Evolutionary conservation across 2,113 vertebrate genomes (phyloP).

Genomic region (Bubo bubo): DNA sequence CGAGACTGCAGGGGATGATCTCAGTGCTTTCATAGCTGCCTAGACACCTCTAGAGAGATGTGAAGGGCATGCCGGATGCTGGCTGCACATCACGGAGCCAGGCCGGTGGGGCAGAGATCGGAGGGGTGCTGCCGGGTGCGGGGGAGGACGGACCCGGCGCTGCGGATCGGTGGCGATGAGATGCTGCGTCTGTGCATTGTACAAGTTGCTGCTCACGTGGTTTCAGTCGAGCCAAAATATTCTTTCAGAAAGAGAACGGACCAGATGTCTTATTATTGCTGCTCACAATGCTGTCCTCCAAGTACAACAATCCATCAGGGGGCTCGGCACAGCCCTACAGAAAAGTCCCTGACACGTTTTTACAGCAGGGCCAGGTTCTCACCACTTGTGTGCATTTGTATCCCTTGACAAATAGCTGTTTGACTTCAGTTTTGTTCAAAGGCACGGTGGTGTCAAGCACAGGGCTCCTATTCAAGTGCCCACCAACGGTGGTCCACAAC

Average conservation of each 20-base stretch:
- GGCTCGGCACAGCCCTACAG: not conserved
- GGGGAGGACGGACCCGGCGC: accelerated
- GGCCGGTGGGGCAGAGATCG: not conserved
- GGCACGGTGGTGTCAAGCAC: slow-evolving; percentile 19
- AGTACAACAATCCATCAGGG: slow-evolving; percentile 52
- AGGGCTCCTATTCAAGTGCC: slow-evolving; percentile 64
- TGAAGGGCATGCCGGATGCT: accelerated
- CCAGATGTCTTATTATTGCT: slow-evolving; percentile 69
- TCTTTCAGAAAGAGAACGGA: slow-evolving; percentile 20
- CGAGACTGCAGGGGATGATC: not conserved
- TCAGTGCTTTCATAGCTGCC: not conserved
- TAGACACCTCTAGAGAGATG: not conserved
- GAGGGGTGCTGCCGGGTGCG: not conserved
- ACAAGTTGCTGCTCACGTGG: not conserved
- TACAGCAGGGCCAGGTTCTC: slow-evolving; percentile 55
- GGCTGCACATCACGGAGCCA: accelerated
- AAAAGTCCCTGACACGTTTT: slow-evolving; percentile 14
- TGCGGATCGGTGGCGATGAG: not conserved
- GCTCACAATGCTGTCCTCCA: slow-evolving; percentile 25
- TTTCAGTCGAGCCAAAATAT: not conserved
- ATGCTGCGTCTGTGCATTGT: not conserved
- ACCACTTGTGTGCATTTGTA: slow-evolving; percentile 20
- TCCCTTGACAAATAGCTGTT: slow-evolving; percentile 66
- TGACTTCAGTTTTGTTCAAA: slow-evolving; percentile 60
- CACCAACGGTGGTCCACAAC: slow-evolving; percentile 17